A percentile compares a stretch with the other conserved stretches of the same genome.
These are phyloP conservation scores for Taxidea taxus DNA, from an alignment of 2,113 vertebrate species.

Conservation along the genomic window DNA sequence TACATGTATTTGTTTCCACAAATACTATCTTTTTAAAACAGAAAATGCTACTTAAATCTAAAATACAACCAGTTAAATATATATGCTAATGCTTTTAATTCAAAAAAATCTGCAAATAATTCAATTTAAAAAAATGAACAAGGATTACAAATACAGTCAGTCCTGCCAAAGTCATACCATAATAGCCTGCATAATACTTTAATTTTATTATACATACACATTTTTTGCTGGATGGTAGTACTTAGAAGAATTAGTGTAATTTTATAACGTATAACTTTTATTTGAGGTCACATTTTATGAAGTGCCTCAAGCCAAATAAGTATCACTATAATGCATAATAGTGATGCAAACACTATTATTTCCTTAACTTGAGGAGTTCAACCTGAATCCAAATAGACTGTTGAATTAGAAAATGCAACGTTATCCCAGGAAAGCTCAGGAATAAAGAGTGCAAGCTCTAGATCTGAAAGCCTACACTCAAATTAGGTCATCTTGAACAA, in stretches of 20 bases:
- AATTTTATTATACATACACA: background rate
- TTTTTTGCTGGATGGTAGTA: background rate
- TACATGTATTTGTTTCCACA: background rate
- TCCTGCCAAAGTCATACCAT: background rate
- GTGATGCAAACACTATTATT: background rate
- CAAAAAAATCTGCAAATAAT: background rate
- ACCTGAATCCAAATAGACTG: background rate
- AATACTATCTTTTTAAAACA: background rate
- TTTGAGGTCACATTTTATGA: background rate
- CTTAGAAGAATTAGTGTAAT: background rate
- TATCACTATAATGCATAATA: background rate
- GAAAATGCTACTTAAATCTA: background rate
- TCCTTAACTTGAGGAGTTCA: background rate
- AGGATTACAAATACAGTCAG: background rate
- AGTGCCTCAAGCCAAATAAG: background rate
- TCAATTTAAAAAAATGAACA: background rate
- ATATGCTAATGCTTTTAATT: background rate
- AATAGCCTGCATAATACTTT: background rate
- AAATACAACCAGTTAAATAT: background rate
- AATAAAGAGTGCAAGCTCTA: background rate
- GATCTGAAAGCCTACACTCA: background rate
- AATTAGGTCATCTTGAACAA: background rate
- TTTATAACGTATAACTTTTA: background rate
- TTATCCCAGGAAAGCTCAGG: background rate
- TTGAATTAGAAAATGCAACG: background rate